A percentile compares a stretch with the other conserved stretches of the same genome.
These are phyloP conservation scores for Neogobius melanostomus DNA, from an alignment of 2,113 vertebrate genomes.

Conservation along the genomic window DNA sequence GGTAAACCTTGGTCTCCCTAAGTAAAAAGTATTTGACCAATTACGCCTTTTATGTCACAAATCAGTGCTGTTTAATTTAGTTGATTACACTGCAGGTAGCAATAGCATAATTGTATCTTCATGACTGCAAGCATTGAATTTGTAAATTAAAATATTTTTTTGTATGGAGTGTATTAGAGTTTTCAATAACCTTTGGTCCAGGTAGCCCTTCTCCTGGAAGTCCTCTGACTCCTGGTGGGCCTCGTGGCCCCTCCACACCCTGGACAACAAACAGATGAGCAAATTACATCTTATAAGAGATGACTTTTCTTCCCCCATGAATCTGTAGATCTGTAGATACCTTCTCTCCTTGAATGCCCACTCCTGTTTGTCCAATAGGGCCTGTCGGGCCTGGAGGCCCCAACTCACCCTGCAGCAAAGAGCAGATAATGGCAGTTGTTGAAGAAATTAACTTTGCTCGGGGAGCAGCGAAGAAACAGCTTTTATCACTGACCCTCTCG, in stretches of 20 bases:
- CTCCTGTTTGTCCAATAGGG: constrained; percentile 75
- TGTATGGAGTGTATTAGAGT: not conserved
- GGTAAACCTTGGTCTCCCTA: constrained; percentile 85
- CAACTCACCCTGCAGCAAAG: constrained; percentile 75
- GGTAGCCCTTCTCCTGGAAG: constrained; percentile 81
- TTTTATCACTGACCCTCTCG: constrained; percentile 82
- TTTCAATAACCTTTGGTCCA: constrained; percentile 83
- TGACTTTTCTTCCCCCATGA: no score
- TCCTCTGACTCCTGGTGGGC: constrained; percentile 81
- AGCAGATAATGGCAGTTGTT: not conserved
- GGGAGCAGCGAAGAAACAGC: constrained; percentile 41
- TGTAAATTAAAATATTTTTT: not conserved
- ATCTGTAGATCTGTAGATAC: constrained; percentile 42
- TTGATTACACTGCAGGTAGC: not conserved
- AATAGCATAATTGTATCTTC: not conserved
- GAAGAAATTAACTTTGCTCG: not conserved
- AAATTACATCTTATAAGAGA: not conserved
- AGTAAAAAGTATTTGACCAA: constrained; percentile 5
- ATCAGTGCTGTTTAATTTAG: not conserved
- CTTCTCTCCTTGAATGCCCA: constrained; percentile 87
- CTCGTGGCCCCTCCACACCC: constrained; percentile 84
- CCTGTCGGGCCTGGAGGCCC: constrained; percentile 81
- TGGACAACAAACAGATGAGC: constrained; percentile 33
- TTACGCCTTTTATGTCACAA: not conserved
- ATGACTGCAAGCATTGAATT: not conserved